Percentiles rank a stretch among this genome's conserved stretches.
These are phyloP conservation scores for Ganaspis sp. DNA, from an alignment of 1,140 invertebrate species.

Conservation along the genomic window DNA sequence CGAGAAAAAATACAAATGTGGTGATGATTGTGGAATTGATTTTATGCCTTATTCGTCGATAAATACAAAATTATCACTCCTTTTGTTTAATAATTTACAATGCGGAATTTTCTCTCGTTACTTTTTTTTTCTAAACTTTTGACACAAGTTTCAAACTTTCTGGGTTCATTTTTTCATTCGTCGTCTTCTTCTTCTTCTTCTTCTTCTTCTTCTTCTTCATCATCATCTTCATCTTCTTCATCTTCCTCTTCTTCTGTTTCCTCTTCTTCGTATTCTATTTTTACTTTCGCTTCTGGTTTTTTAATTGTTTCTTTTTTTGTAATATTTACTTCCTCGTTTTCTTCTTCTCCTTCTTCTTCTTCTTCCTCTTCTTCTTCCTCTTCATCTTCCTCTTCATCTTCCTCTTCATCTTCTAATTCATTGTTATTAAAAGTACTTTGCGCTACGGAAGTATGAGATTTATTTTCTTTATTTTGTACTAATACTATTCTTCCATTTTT, in stretches of 20 bases:
- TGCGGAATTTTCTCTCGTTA: constrained; percentile 57
- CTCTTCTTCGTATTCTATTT: constrained; percentile 45
- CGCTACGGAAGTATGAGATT: background rate
- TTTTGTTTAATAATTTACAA: constrained; percentile 65
- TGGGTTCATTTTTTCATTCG: constrained; percentile 33
- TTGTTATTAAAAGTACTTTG: constrained; percentile 14
- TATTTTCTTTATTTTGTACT: constrained; percentile 24
- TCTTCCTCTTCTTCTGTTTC: constrained; percentile 56
- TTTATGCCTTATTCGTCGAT: background rate
- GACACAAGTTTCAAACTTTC: background rate
- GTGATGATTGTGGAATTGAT: background rate
- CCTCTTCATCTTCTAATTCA: constrained; percentile 30
- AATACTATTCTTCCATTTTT: constrained; percentile 49
- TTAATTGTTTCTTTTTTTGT: constrained; percentile 41
- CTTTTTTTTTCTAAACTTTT: constrained; percentile 34
- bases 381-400: constrained; percentile 21
- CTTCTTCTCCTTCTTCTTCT: background rate
- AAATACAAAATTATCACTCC: background rate
- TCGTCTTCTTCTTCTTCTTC: constrained; percentile 43
- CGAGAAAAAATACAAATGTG: background rate
- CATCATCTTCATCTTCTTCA: constrained; percentile 56
- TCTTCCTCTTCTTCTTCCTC: background rate
- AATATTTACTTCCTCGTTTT: background rate
- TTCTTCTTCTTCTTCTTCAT: constrained; percentile 52
- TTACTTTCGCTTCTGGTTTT: constrained; percentile 18